Conservation (phyloP, 2,113 vertebrate genomes). For the Brachyhypopomus gauderio region DNA sequence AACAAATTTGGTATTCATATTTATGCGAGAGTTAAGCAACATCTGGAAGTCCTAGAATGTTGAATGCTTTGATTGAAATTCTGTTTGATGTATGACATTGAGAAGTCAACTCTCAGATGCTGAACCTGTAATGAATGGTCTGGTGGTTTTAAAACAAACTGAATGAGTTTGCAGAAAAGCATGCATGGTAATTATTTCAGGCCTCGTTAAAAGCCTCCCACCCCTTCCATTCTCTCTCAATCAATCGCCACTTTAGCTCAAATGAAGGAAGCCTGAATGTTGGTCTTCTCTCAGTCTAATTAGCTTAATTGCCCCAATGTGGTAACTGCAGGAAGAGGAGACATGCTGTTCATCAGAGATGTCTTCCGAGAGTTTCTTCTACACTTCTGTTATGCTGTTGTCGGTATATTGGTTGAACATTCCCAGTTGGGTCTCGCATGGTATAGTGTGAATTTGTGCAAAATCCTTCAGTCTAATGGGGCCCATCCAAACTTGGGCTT, state of each 20-base stretch:
- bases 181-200: slow-evolving; percentile 52
- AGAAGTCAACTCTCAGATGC: slow-evolving; percentile 14
- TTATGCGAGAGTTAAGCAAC: background rate
- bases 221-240: slow-evolving; percentile 52
- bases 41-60: slow-evolving; percentile 12
- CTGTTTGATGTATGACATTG: slow-evolving; percentile 36
- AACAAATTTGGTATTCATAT: background rate
- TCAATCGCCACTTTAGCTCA: slow-evolving; percentile 60
- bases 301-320: slow-evolving; percentile 62
- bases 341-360: slow-evolving; percentile 52
- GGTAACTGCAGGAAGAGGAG: slow-evolving; percentile 56
- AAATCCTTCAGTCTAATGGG: slow-evolving; percentile 19
- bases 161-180: slow-evolving; percentile 42
- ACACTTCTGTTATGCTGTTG: slow-evolving; percentile 24
- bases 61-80: slow-evolving; percentile 23
- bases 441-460: background rate
- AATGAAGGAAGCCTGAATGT: slow-evolving; percentile 57
- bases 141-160: slow-evolving; percentile 32
- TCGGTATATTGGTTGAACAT: slow-evolving; percentile 6
- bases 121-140: slow-evolving; percentile 46
- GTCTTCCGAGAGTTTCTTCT: slow-evolving; percentile 38
- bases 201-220: slow-evolving; percentile 58
- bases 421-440: slow-evolving; percentile 23
- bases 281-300: slow-evolving; percentile 60
- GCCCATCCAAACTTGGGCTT: slow-evolving; percentile 2